Evolutionary conservation across 2,113 vertebrate species (phyloP), one percentile per base, ranked within the genome.

Genomic region (Arothron firmamentum): DNA sequence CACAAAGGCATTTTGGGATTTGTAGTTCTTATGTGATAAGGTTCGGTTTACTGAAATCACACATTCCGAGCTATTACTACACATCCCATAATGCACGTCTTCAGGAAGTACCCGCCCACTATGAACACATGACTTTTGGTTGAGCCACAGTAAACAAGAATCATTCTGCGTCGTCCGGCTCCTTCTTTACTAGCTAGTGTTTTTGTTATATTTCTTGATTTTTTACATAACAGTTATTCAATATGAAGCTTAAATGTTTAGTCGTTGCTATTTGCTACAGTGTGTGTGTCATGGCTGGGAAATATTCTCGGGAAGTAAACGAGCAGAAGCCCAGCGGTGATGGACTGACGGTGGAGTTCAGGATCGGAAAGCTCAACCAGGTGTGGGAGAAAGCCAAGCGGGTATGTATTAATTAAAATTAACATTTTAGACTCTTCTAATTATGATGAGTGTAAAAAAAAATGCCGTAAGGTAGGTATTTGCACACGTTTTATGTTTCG

Each of bases 331-430:
- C 45, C 15, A 77, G 87, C 20, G 63, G 45, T 15, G 91, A 73
- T 11, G 86, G 66, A 18, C 78, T 74, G 31, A 31, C 73, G 13
- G 78, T 89, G 68, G 94, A 96, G 76, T 97, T 98, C 80, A 93
- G 96, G 19, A 92, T 97, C 61, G 90, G 93, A 46, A 94, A 89
- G 80, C 83, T 98, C 55, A 94, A 93, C 84, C 95, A 98, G 84
- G 77, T 96, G 31, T 98, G 96, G 96, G 94, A 95, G 85, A 98
- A 98, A 82, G 94, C 96, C 2, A 85, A 88, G 74, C 69, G 95
- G 92, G 95, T 98, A 83, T 84, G 93, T 84, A 5, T n/a, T 4
- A 6, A 47, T 11, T 2, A 10, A 38, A 9, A 12, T 11, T 2
- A 2, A 12, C 12, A 10, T 38, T 38, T 38, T 9, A 12, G 8